phyloP scores from a whole-genome alignment of 2,888 invertebrate species.

The Leuctra nigra region DNA sequence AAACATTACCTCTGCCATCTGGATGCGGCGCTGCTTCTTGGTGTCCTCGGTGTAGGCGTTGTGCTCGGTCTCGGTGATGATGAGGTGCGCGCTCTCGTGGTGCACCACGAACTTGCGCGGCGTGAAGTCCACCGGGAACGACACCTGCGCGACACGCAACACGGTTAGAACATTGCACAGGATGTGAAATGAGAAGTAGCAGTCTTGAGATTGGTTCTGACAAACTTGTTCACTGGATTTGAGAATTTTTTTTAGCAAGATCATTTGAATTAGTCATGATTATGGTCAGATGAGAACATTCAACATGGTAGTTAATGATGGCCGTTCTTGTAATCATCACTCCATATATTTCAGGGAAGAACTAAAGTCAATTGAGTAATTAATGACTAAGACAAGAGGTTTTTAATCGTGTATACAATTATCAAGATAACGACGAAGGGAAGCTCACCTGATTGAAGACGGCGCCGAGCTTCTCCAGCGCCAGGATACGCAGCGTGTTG shows the following conservation, averaged over 20 bases:
- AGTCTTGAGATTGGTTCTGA: too few species aligned
- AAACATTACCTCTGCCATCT: slow-evolving; percentile 83
- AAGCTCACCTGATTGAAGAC: slow-evolving; percentile 87
- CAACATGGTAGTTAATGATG: slow-evolving; percentile 5
- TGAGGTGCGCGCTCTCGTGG: slow-evolving; percentile 79
- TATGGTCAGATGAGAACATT: slow-evolving; percentile 7
- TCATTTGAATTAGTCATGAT: too few species aligned
- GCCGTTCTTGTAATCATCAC: slow-evolving; percentile 9
- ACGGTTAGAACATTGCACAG: too few species aligned
- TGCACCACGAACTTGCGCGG: slow-evolving; percentile 93
- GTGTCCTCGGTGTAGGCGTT: slow-evolving; percentile 97
- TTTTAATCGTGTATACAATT: too few species aligned
- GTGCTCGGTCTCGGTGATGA: slow-evolving; percentile 95
- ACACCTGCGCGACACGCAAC: slow-evolving; percentile 55
- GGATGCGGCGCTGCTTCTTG: slow-evolving; percentile 83
- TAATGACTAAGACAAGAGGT: too few species aligned
- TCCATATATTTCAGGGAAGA: too few species aligned
- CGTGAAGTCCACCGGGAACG: slow-evolving; percentile 89
- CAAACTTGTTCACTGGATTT: too few species aligned
- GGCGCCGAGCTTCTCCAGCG: slow-evolving; percentile 95
- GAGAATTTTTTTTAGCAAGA: too few species aligned
- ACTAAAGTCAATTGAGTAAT: too few species aligned
- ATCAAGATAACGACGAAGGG: too few species aligned
- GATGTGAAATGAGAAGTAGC: too few species aligned
- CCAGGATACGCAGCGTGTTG: slow-evolving; percentile 93